A percentile compares a stretch with the other conserved stretches of the same genome.
Evolutionary conservation across 2,797 vertebrate species (phyloP).

Genomic region (Agapornis canus): DNA sequence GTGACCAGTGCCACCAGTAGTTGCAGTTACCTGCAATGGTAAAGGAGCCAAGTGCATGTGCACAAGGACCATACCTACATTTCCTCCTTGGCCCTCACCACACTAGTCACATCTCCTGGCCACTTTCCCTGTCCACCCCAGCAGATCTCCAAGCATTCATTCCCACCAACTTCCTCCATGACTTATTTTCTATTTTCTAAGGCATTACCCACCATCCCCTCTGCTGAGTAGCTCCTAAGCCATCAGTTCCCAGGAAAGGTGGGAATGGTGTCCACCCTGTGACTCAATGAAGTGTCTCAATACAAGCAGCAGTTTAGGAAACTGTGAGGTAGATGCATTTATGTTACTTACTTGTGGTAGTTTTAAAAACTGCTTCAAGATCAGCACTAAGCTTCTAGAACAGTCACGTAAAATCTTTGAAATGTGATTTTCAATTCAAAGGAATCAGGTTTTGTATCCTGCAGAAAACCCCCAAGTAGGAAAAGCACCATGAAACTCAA

Average conservation of each 20-base stretch:
- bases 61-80: neutral
- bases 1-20: neutral
- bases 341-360: neutral
- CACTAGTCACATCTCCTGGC: accelerated
- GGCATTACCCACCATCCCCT: neutral
- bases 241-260: neutral
- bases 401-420: neutral
- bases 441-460: neutral
- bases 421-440: neutral
- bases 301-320: neutral
- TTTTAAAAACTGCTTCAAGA: neutral
- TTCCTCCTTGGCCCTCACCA: accelerated
- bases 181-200: neutral
- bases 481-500: neutral
- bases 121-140: accelerated
- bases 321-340: neutral
- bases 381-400: neutral
- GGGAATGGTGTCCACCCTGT: neutral
- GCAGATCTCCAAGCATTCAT: neutral
- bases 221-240: neutral
- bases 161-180: neutral
- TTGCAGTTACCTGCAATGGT: neutral
- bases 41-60: neutral
- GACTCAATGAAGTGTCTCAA: neutral
- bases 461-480: neutral